Conservation (phyloP, 2,113 vertebrate genomes). For the Prionailurus viverrinus region DNA sequence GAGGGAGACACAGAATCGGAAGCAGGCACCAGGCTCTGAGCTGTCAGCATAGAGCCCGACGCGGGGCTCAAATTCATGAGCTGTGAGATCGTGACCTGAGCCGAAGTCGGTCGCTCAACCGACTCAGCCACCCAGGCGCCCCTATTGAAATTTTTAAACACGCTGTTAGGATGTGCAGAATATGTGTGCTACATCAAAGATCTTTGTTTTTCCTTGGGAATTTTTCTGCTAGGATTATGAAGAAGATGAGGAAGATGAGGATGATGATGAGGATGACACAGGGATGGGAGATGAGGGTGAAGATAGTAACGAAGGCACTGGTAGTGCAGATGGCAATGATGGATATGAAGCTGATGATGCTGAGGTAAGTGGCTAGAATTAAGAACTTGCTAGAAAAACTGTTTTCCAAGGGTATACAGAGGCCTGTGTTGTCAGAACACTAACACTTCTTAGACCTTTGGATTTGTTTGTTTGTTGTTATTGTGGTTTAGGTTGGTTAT, state of each 20-base stretch:
- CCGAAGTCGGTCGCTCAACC: too few species aligned
- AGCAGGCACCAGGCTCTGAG: too few species aligned
- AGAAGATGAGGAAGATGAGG: slow-evolving; percentile 93
- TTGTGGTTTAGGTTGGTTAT: not conserved
- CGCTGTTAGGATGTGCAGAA: not conserved
- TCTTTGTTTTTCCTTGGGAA: not conserved
- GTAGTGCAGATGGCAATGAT: slow-evolving; percentile 94
- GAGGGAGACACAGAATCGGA: too few species aligned
- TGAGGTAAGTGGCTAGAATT: slow-evolving; percentile 88
- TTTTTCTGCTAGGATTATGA: slow-evolving; percentile 91
- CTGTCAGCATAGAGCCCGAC: too few species aligned
- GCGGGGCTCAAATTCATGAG: too few species aligned
- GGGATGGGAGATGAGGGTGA: slow-evolving; percentile 96
- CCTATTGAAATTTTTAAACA: not conserved
- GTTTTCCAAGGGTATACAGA: not conserved
- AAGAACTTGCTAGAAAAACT: not conserved
- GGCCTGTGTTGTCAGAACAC: not conserved
- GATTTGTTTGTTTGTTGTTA: not conserved
- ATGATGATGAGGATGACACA: slow-evolving; percentile 96
- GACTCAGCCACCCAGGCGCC: too few species aligned
- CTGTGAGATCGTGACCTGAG: too few species aligned
- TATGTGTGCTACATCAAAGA: not conserved
- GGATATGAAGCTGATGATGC: slow-evolving; percentile 95
- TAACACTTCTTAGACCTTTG: not conserved
- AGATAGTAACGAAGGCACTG: slow-evolving; percentile 95